Evolutionary conservation across 2,888 invertebrate genomes (phyloP), one percentile per base, ranked within the genome.

Genomic region (Camponotus fellah): DNA sequence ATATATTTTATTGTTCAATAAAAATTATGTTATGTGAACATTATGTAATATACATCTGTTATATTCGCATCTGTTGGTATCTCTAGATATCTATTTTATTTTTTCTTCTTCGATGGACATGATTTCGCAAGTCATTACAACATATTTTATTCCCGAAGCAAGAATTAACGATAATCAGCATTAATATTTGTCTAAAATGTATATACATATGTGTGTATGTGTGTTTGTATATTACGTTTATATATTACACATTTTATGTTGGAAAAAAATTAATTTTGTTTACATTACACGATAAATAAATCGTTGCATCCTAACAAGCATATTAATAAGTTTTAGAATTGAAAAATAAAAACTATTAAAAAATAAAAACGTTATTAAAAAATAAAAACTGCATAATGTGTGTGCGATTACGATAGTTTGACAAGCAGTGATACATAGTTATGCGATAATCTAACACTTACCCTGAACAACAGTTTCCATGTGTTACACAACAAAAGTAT

Each of bases 401-500:
- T 49, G 43, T 43, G 21, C 37, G 26, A 49, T 79, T 62, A 46
- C 46, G 21, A 71, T 17, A 60, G 60, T 49, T 79, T 79, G 46
- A 79, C 79, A 71, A 46, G 21, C 60, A 43, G 26, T 71, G 60
- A 71, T 71, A 71, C 71, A 34, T 58, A 26, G 58, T 79, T 71
- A 71, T 34, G 46, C 60, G 79, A 79, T 79, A 79, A 79, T 71
- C 14, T 4, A 40, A n/a, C 60, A 21, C 58, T 37, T 21, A 17
- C 5, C 10, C 46, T 53, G 43, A 12, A 71, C 71, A 60, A 79
- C 37, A 71, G 79, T 81, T 75, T 75, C 43, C 40, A 53, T 34
- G 71, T 26, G 65, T 56, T 69, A 43, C 64, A 74, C 75, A 74
- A 71, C 75, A 84, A 75, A 75, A 68, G 66, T 64, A 75, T 69